A percentile compares a stretch with the other conserved stretches of the same genome.
Evolutionary conservation across 2,888 invertebrate genomes (phyloP).

Genomic region (Spisula subtruncata): DNA sequence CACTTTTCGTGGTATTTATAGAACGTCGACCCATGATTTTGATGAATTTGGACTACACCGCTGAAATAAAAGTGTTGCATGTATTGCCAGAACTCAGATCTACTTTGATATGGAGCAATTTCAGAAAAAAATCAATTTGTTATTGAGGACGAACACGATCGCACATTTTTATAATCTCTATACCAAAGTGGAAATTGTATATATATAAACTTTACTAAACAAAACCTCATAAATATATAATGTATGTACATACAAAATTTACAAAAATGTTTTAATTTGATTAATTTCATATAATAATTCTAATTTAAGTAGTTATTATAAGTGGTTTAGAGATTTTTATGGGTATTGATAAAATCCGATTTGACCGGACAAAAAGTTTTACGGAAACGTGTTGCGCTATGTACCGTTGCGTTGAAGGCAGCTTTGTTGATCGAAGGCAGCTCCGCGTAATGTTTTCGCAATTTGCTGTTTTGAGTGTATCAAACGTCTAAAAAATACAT

Average conservation of each 20-base stretch:
- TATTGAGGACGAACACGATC: not conserved
- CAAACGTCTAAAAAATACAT: too few relatives aligned
- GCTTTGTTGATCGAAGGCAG: not conserved
- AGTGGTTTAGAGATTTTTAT: too few relatives aligned
- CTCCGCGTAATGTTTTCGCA: too few relatives aligned
- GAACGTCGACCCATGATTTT: slow-evolving; percentile 96
- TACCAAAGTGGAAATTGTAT: not conserved
- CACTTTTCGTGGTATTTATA: slow-evolving; percentile 99
- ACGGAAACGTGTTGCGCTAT: not conserved
- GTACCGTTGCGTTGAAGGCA: not conserved
- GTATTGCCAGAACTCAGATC: not conserved
- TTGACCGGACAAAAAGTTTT: too few relatives aligned
- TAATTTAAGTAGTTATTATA: too few relatives aligned
- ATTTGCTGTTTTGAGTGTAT: too few relatives aligned
- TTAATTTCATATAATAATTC: too few relatives aligned
- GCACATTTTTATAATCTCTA: not conserved
- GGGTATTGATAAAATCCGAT: too few relatives aligned
- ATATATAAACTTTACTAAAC: too few relatives aligned
- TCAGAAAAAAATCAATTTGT: not conserved
- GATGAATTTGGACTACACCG: not conserved
- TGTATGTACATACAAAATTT: too few relatives aligned
- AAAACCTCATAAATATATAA: too few relatives aligned
- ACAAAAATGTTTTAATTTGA: too few relatives aligned
- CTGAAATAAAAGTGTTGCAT: not conserved
- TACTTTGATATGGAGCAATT: not conserved